Evolutionary conservation across 1,140 invertebrate genomes (phyloP).

Genomic region (Mamestra configurata): DNA sequence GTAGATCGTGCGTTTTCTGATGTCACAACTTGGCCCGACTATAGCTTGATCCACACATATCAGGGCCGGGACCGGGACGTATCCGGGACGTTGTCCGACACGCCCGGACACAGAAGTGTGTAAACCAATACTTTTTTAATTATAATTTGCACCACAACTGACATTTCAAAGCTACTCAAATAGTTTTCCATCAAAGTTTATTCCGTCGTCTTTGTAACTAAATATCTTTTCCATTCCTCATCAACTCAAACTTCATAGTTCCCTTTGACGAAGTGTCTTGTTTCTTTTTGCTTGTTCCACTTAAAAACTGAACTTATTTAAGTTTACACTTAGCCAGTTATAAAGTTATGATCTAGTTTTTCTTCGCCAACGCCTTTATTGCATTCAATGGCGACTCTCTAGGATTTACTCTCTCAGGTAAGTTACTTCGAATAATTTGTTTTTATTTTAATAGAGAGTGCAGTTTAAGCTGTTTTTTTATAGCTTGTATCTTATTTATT

Average conservation of each 20-base stretch:
- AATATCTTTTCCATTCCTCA: neutral
- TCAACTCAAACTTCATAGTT: constrained; percentile 1
- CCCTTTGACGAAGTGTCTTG: constrained; percentile 4
- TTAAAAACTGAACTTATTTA: neutral
- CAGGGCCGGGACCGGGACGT: too few species aligned
- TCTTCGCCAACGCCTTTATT: constrained; percentile 13
- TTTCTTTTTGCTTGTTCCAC: constrained; percentile 12
- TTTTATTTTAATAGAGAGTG: neutral
- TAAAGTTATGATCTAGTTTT: constrained; percentile 39
- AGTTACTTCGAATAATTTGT: neutral
- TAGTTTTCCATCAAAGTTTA: neutral
- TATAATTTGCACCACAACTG: neutral
- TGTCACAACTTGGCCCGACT: too few species aligned
- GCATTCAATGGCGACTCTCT: neutral
- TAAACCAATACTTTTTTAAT: too few species aligned
- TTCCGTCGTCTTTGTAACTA: neutral
- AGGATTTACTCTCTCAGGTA: neutral
- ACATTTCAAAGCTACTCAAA: neutral
- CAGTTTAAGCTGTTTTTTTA: neutral
- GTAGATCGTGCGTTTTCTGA: too few species aligned
- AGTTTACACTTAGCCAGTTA: constrained; percentile 24
- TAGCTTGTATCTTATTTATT: too few species aligned
- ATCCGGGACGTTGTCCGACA: too few species aligned
- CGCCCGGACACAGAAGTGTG: too few species aligned
- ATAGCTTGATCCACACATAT: too few species aligned